Evolutionary conservation across 2,797 vertebrate species (phyloP).

Genomic region (Tragopan temminckii): DNA sequence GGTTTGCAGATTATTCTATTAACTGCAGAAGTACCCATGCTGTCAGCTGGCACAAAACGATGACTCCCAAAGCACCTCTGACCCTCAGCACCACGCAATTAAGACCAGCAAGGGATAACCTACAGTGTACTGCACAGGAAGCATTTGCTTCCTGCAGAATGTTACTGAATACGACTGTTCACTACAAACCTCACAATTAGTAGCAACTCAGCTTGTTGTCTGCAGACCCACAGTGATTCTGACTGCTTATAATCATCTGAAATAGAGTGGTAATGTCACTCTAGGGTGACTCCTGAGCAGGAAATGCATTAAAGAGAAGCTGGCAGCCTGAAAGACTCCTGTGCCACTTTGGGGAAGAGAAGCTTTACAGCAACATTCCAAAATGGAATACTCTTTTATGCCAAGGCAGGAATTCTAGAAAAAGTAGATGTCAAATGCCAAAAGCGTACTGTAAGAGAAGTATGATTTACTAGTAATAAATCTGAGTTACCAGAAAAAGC

Average conservation of each 20-base stretch:
- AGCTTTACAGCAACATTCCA: not conserved
- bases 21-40: not conserved
- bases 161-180: not conserved
- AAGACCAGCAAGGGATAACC: not conserved
- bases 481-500: not conserved
- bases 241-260: not conserved
- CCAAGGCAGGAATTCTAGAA: not conserved
- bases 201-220: rapidly evolving
- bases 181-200: not conserved
- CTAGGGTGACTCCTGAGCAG: not conserved
- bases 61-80: not conserved
- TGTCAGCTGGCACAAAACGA: not conserved
- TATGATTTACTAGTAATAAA: not conserved
- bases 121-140: not conserved
- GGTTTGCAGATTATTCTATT: not conserved
- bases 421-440: not conserved
- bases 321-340: not conserved
- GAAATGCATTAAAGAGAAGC: not conserved
- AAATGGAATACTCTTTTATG: not conserved
- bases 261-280: not conserved
- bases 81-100: not conserved
- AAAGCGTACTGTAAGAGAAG: not conserved
- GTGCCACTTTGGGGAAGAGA: not conserved
- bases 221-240: not conserved
- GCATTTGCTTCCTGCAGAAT: not conserved